Base-by-base conservation (phyloP, 2,797 vertebrate genomes). In the Prunella strophiata region DNA sequence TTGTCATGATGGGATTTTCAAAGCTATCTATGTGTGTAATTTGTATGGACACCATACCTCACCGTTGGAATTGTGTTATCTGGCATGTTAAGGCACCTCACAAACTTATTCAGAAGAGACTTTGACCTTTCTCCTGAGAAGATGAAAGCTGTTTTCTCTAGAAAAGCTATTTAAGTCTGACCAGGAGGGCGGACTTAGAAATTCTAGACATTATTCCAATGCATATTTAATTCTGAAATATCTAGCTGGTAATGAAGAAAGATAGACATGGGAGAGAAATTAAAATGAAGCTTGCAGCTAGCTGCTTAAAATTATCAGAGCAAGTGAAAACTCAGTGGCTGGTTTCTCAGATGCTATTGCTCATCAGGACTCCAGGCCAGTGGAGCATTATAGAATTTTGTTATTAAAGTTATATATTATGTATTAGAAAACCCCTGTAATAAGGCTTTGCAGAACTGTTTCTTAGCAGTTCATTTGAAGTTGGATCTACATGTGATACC, bases 291-390 rank as follows among this genome's bases (percentile, higher is more conserved):
- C n/a, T 91, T 86, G 15, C 45, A 74, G 54, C 43, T 65, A 77
- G 30, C 30, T 95, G 48, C 34, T 88, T 84, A 76, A 63, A 88
- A 86, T 67, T 85, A 63, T 71, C n/a, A 94, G 48, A 91, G 32
- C 36, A 83, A 89, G 34, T 62, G 32, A 85, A 74, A 89, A 71
- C 14, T 85, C 65, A 43, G 48, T 72, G 42, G 25, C 47, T 84
- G 27, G 6, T 66, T 94, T 84, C 43, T 19, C 36, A 78, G 58
- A 34, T 68, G 25, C 36, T 81, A 10, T 38, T 84, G 48, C 43
- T 88, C 32, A 51, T 88, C 50, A 81, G 51, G 32, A 36, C 54
- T 90, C 16, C n/a, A 62, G 36, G 43, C 43, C 80, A 70, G 25
- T 38, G 25, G 57, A 88, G 5, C 38, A 16, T 79, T 79, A 50